A percentile compares a stretch with the other conserved stretches of the same genome.
phyloP scores from a whole-genome alignment of 2,888 invertebrate species.

The Pasiphila rectangulata region DNA sequence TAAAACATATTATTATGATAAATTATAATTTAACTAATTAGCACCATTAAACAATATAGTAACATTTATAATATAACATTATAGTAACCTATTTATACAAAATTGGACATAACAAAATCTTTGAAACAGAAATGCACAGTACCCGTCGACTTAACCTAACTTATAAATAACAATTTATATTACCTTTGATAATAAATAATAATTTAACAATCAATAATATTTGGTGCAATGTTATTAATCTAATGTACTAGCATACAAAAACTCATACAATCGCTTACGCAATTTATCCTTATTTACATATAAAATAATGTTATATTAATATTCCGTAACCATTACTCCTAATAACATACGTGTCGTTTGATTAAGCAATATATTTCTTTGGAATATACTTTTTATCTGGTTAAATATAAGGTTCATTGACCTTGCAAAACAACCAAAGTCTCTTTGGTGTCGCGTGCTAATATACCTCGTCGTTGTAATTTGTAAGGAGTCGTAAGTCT shows the following conservation, averaged over 20 bases:
- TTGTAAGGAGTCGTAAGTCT: conserved; percentile 68
- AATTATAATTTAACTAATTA: conserved; percentile 54
- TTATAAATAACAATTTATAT: conserved; percentile 30
- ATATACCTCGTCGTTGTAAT: conserved; percentile 59
- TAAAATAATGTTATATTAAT: conserved; percentile 9
- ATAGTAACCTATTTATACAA: conserved; percentile 63
- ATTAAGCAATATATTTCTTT: conserved; percentile 32
- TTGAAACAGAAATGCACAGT: conserved; percentile 69
- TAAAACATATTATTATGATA: no score
- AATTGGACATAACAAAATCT: conserved; percentile 69
- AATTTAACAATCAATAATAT: conserved; percentile 38
- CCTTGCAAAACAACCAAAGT: conserved; percentile 32
- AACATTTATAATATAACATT: no score
- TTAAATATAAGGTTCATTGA: conserved; percentile 15
- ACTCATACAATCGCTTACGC: conserved; percentile 11
- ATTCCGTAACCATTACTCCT: conserved; percentile 29
- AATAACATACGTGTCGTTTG: conserved; percentile 44
- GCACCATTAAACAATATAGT: conserved; percentile 52
- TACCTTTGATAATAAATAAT: conserved; percentile 18
- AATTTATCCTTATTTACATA: conserved; percentile 17
- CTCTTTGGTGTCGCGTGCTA: conserved; percentile 30
- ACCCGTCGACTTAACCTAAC: conserved; percentile 73
- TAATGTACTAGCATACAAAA: conserved; percentile 34
- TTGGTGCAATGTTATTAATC: conserved; percentile 55
- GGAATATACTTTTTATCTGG: conserved; percentile 2